Evolutionary conservation across 2,888 invertebrate species (phyloP).

Genomic region (Abrostola triplasia): DNA sequence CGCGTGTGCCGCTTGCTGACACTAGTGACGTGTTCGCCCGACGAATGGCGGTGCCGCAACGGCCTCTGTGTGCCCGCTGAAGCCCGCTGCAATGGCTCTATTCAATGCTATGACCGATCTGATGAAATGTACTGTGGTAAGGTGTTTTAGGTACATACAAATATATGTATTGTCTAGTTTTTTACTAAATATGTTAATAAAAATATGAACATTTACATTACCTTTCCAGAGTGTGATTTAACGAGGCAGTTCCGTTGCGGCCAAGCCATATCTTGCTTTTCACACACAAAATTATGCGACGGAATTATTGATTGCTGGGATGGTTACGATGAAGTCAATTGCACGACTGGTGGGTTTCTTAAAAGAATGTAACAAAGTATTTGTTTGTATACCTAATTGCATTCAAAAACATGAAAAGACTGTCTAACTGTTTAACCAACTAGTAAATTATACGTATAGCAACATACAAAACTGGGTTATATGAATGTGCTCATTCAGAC

Average conservation of each 20-base stretch:
- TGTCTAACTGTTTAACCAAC: not conserved
- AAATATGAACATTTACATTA: constrained; percentile 13
- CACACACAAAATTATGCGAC: constrained; percentile 91
- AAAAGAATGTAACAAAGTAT: not conserved
- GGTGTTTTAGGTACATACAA: constrained; percentile 49
- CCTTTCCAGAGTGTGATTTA: constrained; percentile 90
- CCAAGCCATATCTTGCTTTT: constrained; percentile 91
- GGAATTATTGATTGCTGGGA: constrained; percentile 94
- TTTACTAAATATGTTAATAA: constrained; percentile 2
- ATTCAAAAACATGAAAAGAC: not conserved
- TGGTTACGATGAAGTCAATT: constrained; percentile 92
- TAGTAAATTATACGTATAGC: constrained; percentile 57
- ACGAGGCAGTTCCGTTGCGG: constrained; percentile 92
- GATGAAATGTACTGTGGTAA: constrained; percentile 93
- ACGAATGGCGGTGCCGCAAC: constrained; percentile 92
- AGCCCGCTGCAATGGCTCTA: constrained; percentile 91
- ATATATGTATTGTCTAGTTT: constrained; percentile 9
- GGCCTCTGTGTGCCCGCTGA: constrained; percentile 90
- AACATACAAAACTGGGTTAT: constrained; percentile 71
- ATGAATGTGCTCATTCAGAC: constrained; percentile 72
- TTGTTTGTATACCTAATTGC: not conserved
- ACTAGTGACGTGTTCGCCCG: constrained; percentile 88
- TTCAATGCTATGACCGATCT: constrained; percentile 92
- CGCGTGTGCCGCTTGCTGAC: constrained; percentile 89
- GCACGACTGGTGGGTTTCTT: constrained; percentile 88